Conservation (phyloP, 2,797 vertebrate species). For the Perdix hodgsoniae region DNA sequence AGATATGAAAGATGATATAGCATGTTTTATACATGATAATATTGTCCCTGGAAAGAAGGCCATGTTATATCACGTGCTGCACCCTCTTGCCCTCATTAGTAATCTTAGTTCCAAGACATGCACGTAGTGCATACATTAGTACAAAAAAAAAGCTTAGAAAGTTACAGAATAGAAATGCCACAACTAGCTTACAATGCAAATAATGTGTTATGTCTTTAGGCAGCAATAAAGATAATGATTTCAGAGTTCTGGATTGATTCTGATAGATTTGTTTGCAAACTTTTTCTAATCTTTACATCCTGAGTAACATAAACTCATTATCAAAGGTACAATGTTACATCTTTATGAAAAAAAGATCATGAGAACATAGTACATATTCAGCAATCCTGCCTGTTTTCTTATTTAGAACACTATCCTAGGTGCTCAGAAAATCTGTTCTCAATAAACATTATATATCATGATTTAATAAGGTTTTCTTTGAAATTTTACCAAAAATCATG, state of each 20-base stretch:
- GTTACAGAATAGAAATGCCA: conserved; percentile 8
- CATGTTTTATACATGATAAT: not conserved
- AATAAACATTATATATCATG: not conserved
- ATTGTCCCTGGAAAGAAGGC: not conserved
- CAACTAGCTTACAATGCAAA: conserved; percentile 32
- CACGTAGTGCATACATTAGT: conserved; percentile 32
- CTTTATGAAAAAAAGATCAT: not conserved
- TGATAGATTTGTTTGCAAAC: conserved; percentile 51
- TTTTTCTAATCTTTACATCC: conserved; percentile 37
- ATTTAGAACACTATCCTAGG: not conserved
- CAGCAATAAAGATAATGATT: conserved; percentile 69
- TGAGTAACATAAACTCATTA: conserved; percentile 5
- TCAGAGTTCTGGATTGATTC: conserved; percentile 61
- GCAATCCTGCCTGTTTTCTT: not conserved
- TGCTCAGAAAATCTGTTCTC: not conserved
- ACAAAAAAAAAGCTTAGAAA: conserved; percentile 18
- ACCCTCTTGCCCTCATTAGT: not conserved
- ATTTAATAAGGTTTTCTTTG: not conserved
- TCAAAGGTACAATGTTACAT: not conserved
- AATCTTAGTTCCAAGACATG: not conserved
- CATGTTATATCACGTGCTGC: not conserved
- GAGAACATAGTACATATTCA: not conserved
- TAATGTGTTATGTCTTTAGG: conserved; percentile 60
- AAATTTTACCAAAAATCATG: not conserved
- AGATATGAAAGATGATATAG: not conserved